A percentile compares a stretch with the other conserved stretches of the same genome.
These are phyloP conservation scores for Bos indicus DNA, from an alignment of 2,113 vertebrate genomes.

Conservation along the genomic window DNA sequence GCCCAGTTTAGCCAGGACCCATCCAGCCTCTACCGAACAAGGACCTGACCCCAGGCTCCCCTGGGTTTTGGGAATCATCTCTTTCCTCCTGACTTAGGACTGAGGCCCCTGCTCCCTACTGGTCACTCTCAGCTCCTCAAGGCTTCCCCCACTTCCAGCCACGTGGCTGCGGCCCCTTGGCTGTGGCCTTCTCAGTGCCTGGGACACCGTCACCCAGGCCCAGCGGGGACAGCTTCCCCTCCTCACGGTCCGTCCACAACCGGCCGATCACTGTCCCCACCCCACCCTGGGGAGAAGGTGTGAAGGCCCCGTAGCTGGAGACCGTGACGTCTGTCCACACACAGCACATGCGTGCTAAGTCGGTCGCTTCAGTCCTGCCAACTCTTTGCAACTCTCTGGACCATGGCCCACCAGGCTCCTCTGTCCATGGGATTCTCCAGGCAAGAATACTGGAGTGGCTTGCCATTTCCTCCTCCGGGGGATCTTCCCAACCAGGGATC, in stretches of 20 bases:
- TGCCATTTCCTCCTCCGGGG: background rate
- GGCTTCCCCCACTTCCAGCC: fast-evolving
- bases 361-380: background rate
- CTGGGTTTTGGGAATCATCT: fast-evolving
- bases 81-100: background rate
- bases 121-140: background rate
- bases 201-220: fast-evolving
- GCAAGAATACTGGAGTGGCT: background rate
- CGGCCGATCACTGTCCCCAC: fast-evolving
- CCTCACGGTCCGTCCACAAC: fast-evolving
- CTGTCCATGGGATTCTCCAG: fast-evolving
- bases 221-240: no score
- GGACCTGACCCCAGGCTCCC: background rate
- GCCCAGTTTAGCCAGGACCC: background rate
- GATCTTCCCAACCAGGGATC: background rate
- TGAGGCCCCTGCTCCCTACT: background rate
- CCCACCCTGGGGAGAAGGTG: fast-evolving
- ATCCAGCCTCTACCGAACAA: fast-evolving
- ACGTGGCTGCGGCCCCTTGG: fast-evolving
- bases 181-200: fast-evolving
- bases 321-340: fast-evolving
- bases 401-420: background rate
- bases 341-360: fast-evolving
- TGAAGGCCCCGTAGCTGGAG: fast-evolving
- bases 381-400: background rate